Evolutionary conservation across 1,140 invertebrate genomes (phyloP), one percentile per base, ranked within the genome.

Genomic region (Macrobrachium nipponense): DNA sequence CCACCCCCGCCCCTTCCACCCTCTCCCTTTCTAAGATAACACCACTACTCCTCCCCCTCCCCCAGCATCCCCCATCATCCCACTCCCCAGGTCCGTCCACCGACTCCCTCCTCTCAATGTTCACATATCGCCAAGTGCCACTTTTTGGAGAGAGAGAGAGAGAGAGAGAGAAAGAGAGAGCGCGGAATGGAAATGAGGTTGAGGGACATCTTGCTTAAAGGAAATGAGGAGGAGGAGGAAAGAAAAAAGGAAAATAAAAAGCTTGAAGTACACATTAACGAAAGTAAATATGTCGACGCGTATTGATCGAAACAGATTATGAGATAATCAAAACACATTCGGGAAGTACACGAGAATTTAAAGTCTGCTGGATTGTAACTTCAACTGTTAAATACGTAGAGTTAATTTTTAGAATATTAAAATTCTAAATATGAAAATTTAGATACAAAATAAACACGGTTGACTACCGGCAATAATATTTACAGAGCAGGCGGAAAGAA

Each of bases 91-190:
- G 17, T 73, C 20, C 10, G 17, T 43, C 8, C 7, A 5, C 12
- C 72, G 17, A 8, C 27, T 43, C 72, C 36, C 27, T 44, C 72
- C 72, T 36, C 72, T 14, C 15, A 43, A 36, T 36, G 27, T 70
- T 36, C 66, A 23, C 66, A 20, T 70, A 20, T 36, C 36, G 20
- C 66, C 18, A 20, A 12, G 20, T 20, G 20, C 66, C 36, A 20
- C 66, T 70, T 36, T 36, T 72, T 23, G 43, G n/a, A 73, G 70
- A 73, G 70, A 73, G 70, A 73, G 70, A 73, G 70, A 73, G 70
- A 73, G 70, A 73, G 70, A 73, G 70, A 73, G 70, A 73, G 23
- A 73, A 18, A 27, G 70, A 27, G 66, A 20, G n/a, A 20, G 66
- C 4, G n/a, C 11, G 66, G 5, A 36, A 70, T 23, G n/a, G 66